Percentiles rank a stretch among this genome's conserved stretches.
Conservation (phyloP, 2,797 vertebrate species). For the Siniperca scherzeri region DNA sequence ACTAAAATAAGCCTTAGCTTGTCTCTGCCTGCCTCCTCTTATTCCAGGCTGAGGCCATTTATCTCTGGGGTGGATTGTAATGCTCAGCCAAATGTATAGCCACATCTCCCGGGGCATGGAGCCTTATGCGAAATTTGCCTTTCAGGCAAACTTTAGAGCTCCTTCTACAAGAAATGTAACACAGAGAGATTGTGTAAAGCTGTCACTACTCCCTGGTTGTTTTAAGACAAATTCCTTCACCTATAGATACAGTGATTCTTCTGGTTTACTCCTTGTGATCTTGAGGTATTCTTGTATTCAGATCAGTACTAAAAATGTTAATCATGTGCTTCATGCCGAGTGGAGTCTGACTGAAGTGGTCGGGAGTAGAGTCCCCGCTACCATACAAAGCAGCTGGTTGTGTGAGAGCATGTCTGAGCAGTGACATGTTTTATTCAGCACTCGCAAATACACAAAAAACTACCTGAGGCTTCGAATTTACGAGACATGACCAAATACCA, state of each 20-base stretch:
- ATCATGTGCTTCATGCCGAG: constrained; percentile 45
- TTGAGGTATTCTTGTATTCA: constrained; percentile 47
- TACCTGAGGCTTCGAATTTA: constrained; percentile 45
- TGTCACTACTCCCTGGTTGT: constrained; percentile 24
- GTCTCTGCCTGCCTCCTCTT: constrained; percentile 55
- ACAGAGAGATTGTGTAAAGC: constrained; percentile 32
- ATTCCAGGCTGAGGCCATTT: constrained; percentile 48
- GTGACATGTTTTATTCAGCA: constrained; percentile 63
- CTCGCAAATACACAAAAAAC: constrained; percentile 29
- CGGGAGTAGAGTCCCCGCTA: constrained; percentile 23
- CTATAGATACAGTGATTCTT: not conserved
- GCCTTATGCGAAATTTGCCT: constrained; percentile 60
- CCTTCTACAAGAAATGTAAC: constrained; percentile 22
- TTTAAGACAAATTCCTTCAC: constrained; percentile 29
- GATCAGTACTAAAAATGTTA: constrained; percentile 56
- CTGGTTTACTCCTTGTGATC: constrained; percentile 23
- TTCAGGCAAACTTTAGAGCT: constrained; percentile 33
- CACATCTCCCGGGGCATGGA: constrained; percentile 36
- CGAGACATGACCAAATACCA: constrained; percentile 46
- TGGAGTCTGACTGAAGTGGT: constrained; percentile 37
- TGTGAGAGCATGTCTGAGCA: constrained; percentile 37
- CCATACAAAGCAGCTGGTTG: constrained; percentile 49
- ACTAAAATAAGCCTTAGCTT: constrained; percentile 31
- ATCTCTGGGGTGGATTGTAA: constrained; percentile 44
- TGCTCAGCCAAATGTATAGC: constrained; percentile 54